A percentile compares a stretch with the other conserved stretches of the same genome.
Evolutionary conservation across 2,888 invertebrate genomes (phyloP).

Genomic region (Colletes collaris): DNA sequence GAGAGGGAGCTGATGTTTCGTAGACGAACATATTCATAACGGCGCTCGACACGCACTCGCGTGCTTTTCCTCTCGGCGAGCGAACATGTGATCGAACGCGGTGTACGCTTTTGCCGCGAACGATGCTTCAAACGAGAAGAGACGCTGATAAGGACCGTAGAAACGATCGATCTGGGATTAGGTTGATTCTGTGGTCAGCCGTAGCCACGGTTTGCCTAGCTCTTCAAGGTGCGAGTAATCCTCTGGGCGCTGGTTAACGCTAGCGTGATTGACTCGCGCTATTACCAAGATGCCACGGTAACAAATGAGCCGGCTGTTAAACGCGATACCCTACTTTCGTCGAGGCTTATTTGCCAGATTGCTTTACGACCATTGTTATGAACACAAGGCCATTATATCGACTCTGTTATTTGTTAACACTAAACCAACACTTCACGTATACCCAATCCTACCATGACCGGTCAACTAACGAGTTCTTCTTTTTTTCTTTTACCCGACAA

Average conservation of each 20-base stretch:
- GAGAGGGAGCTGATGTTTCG: slow-evolving; percentile 1
- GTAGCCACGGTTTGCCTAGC: slow-evolving; percentile 35
- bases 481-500: too few species aligned
- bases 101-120: neutral
- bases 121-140: slow-evolving; percentile 9
- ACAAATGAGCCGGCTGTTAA: slow-evolving; percentile 25
- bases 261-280: slow-evolving; percentile 42
- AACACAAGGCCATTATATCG: too few species aligned
- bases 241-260: slow-evolving; percentile 47
- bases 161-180: slow-evolving; percentile 55
- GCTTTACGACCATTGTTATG: neutral
- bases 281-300: slow-evolving; percentile 23
- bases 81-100: slow-evolving; percentile 16
- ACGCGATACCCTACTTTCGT: neutral
- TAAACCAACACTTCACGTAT: too few species aligned
- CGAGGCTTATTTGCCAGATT: neutral
- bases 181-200: slow-evolving; percentile 42
- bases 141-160: slow-evolving; percentile 27
- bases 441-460: too few species aligned
- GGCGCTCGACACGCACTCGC: neutral
- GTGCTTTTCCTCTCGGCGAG: neutral
- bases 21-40: slow-evolving; percentile 6
- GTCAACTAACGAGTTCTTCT: too few species aligned
- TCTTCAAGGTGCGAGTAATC: slow-evolving; percentile 38
- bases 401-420: too few species aligned